These are phyloP conservation scores for Lepus europaeus DNA, from an alignment of 2,113 vertebrate species.

Conservation along the genomic window DNA sequence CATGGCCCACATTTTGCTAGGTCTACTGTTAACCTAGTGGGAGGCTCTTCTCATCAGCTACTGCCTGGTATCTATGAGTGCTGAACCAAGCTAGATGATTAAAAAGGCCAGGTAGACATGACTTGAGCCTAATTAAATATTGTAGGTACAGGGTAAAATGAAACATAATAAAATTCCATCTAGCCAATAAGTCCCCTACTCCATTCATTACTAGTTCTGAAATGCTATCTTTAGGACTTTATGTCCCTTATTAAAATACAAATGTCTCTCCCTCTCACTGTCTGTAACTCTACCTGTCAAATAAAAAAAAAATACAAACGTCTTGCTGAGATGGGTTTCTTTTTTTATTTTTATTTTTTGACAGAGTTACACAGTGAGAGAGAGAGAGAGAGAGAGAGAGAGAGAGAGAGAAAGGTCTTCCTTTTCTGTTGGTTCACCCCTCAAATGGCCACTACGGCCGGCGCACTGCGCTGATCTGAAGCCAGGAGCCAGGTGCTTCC, in stretches of 20 bases:
- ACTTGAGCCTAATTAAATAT: constrained; percentile 69
- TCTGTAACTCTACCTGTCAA: too few species aligned
- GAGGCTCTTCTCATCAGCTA: constrained; percentile 60
- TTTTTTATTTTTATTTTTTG: background rate
- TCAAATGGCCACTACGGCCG: too few species aligned
- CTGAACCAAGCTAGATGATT: constrained; percentile 64
- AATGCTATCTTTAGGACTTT: constrained; percentile 70
- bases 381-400: too few species aligned
- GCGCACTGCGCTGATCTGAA: too few species aligned
- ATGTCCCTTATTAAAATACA: constrained; percentile 69
- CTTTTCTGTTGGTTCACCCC: too few species aligned
- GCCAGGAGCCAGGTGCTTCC: too few species aligned
- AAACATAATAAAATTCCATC: constrained; percentile 67
- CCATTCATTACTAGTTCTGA: constrained; percentile 56
- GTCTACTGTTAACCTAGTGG: constrained; percentile 23
- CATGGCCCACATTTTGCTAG: constrained; percentile 59
- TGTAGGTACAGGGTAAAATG: background rate
- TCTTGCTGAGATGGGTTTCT: background rate
- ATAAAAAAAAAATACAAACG: too few species aligned
- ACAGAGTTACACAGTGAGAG: too few species aligned
- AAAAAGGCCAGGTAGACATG: constrained; percentile 15
- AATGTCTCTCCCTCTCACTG: constrained; percentile 23
- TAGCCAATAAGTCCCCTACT: constrained; percentile 65
- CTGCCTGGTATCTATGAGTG: constrained; percentile 57
- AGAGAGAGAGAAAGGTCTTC: too few species aligned